Base-by-base conservation (phyloP, 2,888 invertebrate genomes). In the Zhuqinia jingwanae region DNA sequence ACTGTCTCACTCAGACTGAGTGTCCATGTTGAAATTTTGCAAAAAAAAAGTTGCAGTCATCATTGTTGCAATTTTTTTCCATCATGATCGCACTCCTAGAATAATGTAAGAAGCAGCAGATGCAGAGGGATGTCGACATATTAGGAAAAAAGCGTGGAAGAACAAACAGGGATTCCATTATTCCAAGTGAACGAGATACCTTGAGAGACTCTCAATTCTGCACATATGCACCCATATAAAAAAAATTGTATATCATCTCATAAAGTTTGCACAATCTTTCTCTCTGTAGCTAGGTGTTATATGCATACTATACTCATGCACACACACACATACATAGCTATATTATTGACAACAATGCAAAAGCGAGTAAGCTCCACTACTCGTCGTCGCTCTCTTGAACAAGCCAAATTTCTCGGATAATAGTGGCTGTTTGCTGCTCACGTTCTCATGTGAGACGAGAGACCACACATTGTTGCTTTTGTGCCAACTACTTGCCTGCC, bases 21-120 rank as follows among this genome's bases (percentile, higher is more conserved):
- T n/a, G n/a, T n/a, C 81, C 81, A 82, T 82, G 73, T 82, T 82
- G 73, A 68, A n/a, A 82, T 82, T 85, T 75, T 80, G 85, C 85
- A 58, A 84, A 75, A 65, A 27, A n/a, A 65, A 75, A 25, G 58
- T 79, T 78, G 84, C 53, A 75, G 58, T n/a, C 27, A 20, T 79
- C 79, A 80, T 80, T 85, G 75, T 85, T 85, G 85, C 85, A 85
- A 65, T 79, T 79, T 65, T 60, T 58, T 42, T 22, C 45, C 25
- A 36, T 53, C 47, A n/a, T 36, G n/a, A n/a, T n/a, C n/a, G n/a
- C n/a, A n/a, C n/a, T n/a, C n/a, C n/a, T n/a, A 22, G 20, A 17
- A 20, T 77, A 17, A 25, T 42, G 50, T 73, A n/a, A n/a, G n/a
- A n/a, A n/a, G 73, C 60, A 56, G 13, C 76, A 65, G 25, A 42